phyloP scores from a whole-genome alignment of 2,113 vertebrate genomes.

The Percina caprodes region DNA sequence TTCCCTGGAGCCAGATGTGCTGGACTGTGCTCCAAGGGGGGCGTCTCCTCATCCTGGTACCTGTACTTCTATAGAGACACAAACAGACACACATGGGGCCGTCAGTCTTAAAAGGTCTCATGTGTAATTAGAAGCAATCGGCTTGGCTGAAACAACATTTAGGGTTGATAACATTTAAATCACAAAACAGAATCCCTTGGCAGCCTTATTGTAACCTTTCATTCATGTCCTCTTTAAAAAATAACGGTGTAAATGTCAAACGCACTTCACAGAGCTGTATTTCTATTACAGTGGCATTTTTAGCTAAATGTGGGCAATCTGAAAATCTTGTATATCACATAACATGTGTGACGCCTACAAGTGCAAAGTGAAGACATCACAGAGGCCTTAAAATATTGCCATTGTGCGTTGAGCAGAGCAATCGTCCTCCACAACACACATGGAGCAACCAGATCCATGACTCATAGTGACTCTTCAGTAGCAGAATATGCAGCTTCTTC shows the following conservation, averaged over 20 bases:
- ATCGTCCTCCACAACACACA: conserved; percentile 66
- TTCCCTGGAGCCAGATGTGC: conserved; percentile 91
- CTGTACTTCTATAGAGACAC: conserved; percentile 90
- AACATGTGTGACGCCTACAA: conserved; percentile 57
- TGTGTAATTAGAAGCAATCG: neutral
- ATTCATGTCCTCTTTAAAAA: conserved; percentile 2
- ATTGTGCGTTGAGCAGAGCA: conserved; percentile 39
- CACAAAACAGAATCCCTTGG: neutral
- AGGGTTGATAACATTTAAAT: conserved; percentile 10
- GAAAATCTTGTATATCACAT: conserved; percentile 39
- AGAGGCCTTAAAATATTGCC: conserved; percentile 41
- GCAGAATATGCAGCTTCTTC: conserved; percentile 66
- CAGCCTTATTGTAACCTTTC: neutral
- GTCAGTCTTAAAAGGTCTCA: conserved; percentile 31
- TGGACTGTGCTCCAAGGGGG: conserved; percentile 93
- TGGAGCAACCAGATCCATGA: conserved; percentile 64
- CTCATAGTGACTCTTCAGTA: conserved; percentile 54
- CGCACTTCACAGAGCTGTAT: neutral
- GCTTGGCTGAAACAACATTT: neutral
- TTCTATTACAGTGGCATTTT: conserved; percentile 10
- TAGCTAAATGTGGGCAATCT: conserved; percentile 23
- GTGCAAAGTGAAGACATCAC: conserved; percentile 37
- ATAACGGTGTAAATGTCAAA: conserved; percentile 6
- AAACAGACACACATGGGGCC: conserved; percentile 18
- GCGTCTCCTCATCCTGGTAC: conserved; percentile 97